phyloP scores from a whole-genome alignment of 2,113 vertebrate species.

The Genyomyrus donnyi region DNA sequence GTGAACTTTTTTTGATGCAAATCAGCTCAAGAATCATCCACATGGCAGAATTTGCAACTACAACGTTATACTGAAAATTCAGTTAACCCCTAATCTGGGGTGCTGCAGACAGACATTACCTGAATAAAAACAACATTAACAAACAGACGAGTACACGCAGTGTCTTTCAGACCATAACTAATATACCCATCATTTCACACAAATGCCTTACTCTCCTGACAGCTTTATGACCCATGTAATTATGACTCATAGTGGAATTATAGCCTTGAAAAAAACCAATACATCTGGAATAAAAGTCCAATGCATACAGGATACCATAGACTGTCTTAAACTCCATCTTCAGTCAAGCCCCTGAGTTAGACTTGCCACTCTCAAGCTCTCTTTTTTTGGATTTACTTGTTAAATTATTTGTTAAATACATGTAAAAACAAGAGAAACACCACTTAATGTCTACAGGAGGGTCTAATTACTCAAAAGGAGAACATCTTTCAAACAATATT shows the following conservation, averaged over 20 bases:
- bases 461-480: background rate
- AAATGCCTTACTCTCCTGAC: background rate
- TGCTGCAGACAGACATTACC: background rate
- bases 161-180: background rate
- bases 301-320: background rate
- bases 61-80: background rate
- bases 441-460: background rate
- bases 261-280: background rate
- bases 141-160: background rate
- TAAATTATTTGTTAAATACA: background rate
- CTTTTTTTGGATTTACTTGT: background rate
- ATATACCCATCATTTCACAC: background rate
- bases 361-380: background rate
- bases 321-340: background rate
- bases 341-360: background rate
- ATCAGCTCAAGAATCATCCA: background rate
- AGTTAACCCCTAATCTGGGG: background rate
- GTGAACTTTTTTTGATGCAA: background rate
- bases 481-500: background rate
- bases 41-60: background rate
- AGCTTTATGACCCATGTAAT: background rate
- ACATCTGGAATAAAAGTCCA: background rate
- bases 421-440: background rate
- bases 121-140: background rate
- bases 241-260: background rate